Base-by-base conservation (phyloP, 30 jellyfish, hydroid and myxozoan genomes). In the Pelagia noctiluca region DNA sequence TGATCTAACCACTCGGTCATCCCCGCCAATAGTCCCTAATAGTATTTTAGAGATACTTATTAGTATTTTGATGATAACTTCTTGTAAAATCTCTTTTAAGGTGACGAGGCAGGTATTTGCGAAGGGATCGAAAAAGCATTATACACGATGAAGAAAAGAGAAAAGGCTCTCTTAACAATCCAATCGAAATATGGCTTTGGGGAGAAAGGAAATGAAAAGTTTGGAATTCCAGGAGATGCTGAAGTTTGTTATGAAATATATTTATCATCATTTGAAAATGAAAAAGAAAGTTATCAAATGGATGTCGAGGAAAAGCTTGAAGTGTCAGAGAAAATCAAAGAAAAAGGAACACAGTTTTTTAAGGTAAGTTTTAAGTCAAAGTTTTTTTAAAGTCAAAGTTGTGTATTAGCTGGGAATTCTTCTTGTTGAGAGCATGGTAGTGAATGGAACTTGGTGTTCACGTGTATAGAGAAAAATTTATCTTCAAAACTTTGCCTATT, bases 241-340 rank as follows among this genome's bases (percentile, higher is more conserved):
- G 97, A 62, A 0, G 57, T 92, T 53, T 89, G 35, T n/a, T 92
- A 92, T 62, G 98, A 92, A 75, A 80, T 92, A 2, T 86, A 85
- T 52, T 64, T 92, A 60, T 70, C 83, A 24, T 28, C 76, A 33
- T 92, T 92, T 79, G 98, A 92, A 50, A 92, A 87, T 62, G 96
- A 92, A 13, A 86, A 71, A 65, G 98, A 92, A 75, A 1, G 80
- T 29, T 92, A 87, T 81, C 96, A 92, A 74, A 86, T 92, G 98
- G 97, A 92, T 25, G 28, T 75, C 22, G 96, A 87, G 10, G 92
- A 92, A 48, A 92, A 85, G 66, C 48, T 92, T 16, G 95, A 73
- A 60, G 35, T 76, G 61, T 65, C 96, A 21, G 76, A 80, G 54
- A 48, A 57, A n/a, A 80, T 86, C 36, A 92, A 92, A 75, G 96